Percentiles rank a stretch among this genome's conserved stretches.
These are phyloP conservation scores for Penaeus indicus DNA, from an alignment of 1,140 invertebrate species.

Conservation along the genomic window DNA sequence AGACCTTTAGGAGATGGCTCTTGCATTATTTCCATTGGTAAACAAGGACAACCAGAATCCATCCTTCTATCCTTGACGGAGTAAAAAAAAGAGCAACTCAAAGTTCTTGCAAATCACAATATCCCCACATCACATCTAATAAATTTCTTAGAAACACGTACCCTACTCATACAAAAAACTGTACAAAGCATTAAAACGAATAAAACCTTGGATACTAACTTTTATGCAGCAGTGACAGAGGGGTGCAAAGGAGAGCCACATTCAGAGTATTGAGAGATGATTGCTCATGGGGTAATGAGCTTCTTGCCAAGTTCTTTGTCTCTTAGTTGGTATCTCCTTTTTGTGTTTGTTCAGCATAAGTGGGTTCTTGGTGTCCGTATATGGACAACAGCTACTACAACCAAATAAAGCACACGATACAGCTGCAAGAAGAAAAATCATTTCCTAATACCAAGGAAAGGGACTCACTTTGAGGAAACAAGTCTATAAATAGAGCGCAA, in stretches of 20 bases:
- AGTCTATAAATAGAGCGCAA: too few species aligned
- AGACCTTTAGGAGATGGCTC: too few species aligned
- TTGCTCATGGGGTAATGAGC: slow-evolving; percentile 7
- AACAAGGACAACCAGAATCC: too few species aligned
- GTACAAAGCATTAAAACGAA: not conserved
- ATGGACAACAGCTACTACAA: slow-evolving; percentile 56
- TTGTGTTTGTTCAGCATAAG: slow-evolving; percentile 55
- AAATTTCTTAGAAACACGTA: too few species aligned
- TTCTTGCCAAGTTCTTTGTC: slow-evolving; percentile 26
- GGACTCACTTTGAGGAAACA: too few species aligned
- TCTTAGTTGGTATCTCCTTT: slow-evolving; percentile 28
- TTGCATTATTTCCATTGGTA: too few species aligned
- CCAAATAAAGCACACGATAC: slow-evolving; percentile 56
- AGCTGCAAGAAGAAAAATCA: not conserved
- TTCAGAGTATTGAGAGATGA: slow-evolving; percentile 49
- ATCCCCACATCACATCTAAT: too few species aligned
- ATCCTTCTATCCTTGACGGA: too few species aligned
- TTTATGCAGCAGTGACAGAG: not conserved
- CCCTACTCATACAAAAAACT: too few species aligned
- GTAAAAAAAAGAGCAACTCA: too few species aligned
- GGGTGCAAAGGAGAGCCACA: slow-evolving; percentile 38
- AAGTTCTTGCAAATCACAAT: too few species aligned
- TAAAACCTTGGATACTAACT: not conserved
- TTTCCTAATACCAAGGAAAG: too few species aligned
- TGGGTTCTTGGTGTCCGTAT: slow-evolving; percentile 52